Conservation (phyloP, 2,797 vertebrate genomes). For the Petrocephalus schoutedeni region DNA sequence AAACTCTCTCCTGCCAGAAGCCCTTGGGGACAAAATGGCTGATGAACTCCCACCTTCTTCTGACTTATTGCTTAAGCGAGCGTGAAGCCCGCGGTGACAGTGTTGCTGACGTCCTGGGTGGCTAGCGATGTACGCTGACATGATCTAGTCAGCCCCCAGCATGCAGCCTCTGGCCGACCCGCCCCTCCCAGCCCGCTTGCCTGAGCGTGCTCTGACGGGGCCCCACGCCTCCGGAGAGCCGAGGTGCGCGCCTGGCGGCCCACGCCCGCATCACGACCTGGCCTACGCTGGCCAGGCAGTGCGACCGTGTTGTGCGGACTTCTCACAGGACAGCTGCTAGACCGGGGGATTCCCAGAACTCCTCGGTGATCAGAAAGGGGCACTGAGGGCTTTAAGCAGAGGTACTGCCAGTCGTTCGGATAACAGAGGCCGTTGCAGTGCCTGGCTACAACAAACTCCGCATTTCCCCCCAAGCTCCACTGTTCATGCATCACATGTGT, state of each 20-base stretch:
- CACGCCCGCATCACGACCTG: not conserved
- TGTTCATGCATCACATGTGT: not conserved
- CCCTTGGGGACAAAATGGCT: conserved; percentile 27
- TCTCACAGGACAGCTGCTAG: too few species aligned
- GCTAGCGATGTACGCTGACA: conserved; percentile 33
- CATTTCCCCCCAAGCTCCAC: not conserved
- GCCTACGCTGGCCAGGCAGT: not conserved
- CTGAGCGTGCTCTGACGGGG: not conserved
- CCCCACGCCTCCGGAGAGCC: not conserved
- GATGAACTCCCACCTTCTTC: conserved; percentile 26
- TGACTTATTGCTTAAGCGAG: conserved; percentile 24
- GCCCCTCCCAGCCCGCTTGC: not conserved
- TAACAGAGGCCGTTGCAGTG: not conserved
- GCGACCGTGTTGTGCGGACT: too few species aligned
- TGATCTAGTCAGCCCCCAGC: conserved; percentile 16
- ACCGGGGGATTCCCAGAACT: too few species aligned
- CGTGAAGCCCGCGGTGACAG: conserved; percentile 26
- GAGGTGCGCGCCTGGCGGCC: not conserved
- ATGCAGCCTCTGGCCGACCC: not conserved
- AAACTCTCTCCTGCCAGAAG: conserved; percentile 25
- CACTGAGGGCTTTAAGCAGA: too few species aligned
- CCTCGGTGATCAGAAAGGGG: too few species aligned
- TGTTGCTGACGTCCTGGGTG: conserved; percentile 31
- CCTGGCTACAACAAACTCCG: not conserved
- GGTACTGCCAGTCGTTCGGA: not conserved